phyloP scores from a whole-genome alignment of 35 echinoderm and acorn worm genomes.

The Eucidaris tribuloides region DNA sequence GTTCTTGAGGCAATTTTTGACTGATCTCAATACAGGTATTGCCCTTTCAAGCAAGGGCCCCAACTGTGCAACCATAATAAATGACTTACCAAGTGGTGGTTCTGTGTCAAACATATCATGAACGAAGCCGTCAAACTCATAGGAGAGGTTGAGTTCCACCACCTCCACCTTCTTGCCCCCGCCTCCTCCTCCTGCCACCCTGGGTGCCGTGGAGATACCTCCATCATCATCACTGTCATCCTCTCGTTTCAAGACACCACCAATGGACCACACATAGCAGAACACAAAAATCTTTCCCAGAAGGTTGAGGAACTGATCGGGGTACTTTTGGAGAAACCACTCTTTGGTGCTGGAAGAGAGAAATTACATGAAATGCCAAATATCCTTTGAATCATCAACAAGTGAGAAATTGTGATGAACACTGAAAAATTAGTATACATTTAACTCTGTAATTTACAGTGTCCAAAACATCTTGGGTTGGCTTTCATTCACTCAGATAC shows the following conservation, averaged over 20 bases:
- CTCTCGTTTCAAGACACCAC: slow-evolving; percentile 87
- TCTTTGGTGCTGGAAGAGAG: slow-evolving; percentile 71
- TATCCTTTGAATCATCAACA: no score
- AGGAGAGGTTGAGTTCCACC: slow-evolving; percentile 76
- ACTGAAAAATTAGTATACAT: no score
- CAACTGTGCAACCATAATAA: no score
- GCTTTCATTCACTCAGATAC: no score
- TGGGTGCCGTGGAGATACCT: slow-evolving; percentile 58
- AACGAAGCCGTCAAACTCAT: slow-evolving; percentile 97
- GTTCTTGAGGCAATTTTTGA: no score
- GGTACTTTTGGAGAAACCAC: slow-evolving; percentile 82
- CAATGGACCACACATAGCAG: slow-evolving; percentile 94
- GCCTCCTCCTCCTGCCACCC: slow-evolving; percentile 15
- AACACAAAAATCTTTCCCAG: slow-evolving; percentile 98
- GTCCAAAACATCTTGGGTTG: no score
- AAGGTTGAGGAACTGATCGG: slow-evolving; percentile 71
- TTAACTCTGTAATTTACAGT: no score
- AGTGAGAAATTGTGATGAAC: no score
- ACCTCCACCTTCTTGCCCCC: slow-evolving; percentile 52
- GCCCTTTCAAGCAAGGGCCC: no score
- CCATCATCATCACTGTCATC: slow-evolving; percentile 98
- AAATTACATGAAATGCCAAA: no score
- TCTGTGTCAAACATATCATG: slow-evolving; percentile 97
- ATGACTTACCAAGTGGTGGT: slow-evolving; percentile 93
- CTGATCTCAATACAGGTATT: no score